Base-by-base conservation (phyloP, 2,888 invertebrate genomes). In the Eudemis profundana region DNA sequence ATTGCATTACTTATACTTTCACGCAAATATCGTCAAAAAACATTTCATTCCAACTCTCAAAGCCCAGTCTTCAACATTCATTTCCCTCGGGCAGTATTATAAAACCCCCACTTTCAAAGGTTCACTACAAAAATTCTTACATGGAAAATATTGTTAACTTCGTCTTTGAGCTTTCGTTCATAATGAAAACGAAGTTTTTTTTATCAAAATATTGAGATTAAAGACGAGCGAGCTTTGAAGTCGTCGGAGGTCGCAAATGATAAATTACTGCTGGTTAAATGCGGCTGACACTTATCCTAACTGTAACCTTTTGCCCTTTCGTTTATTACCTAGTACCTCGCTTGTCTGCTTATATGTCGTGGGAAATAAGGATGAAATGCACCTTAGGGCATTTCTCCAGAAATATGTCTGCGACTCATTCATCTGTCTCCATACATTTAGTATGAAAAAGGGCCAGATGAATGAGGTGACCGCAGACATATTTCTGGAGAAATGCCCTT, bases 191-290 rank as follows among this genome's bases (percentile, higher is more conserved):
- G 72, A 72, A 75, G 75, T 74, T 79, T 60, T 63, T 62, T 53
- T 77, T 83, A 81, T 83, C 80, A 82, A 82, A 86, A 85, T 84
- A 85, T 79, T 78, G 76, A 85, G 85, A 87, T 87, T 87, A 86
- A 85, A 86, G 82, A 81, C 81, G 76, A 81, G 74, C 78, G 81
- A 83, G 72, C 83, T 87, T 85, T 87, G 86, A 87, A 78, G 81
- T 78, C 75, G 81, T 83, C 80, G 73, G 71, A 70, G 78, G 82
- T 77, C 83, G 71, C 68, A 74, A 79, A 85, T 86, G 87, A 88
- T 87, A 86, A 87, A 87, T 87, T 84, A 79, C 82, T 78, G 71
- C 74, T 72, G 76, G 78, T 78, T 83, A 83, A 83, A 84, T 86
- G 84, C 80, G 78, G 71, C 78, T 83, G 85, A 84, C 86, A 83